Evolutionary conservation across 2,113 vertebrate species (phyloP).

Genomic region (Stegostoma tigrinum): DNA sequence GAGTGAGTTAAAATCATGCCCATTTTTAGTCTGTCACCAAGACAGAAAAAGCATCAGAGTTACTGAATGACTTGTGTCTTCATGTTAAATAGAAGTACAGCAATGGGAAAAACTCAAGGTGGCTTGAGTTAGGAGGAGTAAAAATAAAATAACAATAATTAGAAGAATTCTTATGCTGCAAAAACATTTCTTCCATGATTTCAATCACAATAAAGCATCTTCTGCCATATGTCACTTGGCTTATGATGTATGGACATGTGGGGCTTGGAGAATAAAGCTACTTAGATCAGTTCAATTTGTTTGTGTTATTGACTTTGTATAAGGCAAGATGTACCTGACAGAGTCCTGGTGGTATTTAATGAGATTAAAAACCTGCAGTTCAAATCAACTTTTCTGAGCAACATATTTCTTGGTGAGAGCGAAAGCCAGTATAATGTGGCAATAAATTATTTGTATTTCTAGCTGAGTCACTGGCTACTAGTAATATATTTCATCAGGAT

Average conservation of each 20-base stretch:
- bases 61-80: neutral
- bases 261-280: neutral
- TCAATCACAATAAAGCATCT: neutral
- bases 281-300: neutral
- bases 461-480: neutral
- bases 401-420: neutral
- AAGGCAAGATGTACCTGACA: neutral
- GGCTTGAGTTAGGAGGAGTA: neutral
- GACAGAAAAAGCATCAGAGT: neutral
- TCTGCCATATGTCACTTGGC: neutral
- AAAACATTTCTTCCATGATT: neutral
- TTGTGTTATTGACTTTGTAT: neutral
- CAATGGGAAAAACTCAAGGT: neutral
- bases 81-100: neutral
- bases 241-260: neutral
- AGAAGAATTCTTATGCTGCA: neutral
- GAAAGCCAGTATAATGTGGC: neutral
- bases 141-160: neutral
- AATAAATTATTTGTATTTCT: neutral
- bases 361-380: neutral
- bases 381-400: neutral
- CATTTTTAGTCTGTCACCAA: neutral
- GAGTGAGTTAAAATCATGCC: no score
- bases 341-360: neutral
- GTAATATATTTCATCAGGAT: neutral